Evolutionary conservation across 2,797 vertebrate genomes (phyloP).

Genomic region (Lerista edwardsae): DNA sequence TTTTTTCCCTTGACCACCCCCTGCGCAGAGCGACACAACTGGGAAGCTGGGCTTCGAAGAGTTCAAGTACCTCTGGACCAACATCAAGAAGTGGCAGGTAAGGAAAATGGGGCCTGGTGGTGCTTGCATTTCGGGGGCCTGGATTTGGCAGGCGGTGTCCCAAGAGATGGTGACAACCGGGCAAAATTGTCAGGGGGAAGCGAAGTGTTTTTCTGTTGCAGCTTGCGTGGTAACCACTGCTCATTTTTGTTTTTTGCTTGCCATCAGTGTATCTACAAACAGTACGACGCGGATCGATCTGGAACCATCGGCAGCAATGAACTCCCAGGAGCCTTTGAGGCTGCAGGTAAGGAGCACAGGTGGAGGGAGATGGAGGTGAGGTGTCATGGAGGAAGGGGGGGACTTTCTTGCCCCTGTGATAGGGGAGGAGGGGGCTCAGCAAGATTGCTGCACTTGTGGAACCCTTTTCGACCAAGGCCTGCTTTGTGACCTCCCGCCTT

Average conservation of each 20-base stretch:
- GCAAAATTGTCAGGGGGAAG: neutral
- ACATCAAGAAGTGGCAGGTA: constrained; percentile 93
- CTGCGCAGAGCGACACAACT: constrained; percentile 85
- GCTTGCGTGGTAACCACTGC: fast-evolving
- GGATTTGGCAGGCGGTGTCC: no score
- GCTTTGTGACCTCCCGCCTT: neutral
- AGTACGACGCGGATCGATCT: constrained; percentile 78
- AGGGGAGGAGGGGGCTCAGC: no score
- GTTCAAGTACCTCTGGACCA: constrained; percentile 91
- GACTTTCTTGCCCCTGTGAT: neutral
- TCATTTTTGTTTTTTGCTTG: neutral
- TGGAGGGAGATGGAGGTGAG: no score
- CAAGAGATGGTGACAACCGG: no score
- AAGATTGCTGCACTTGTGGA: neutral
- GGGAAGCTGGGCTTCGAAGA: constrained; percentile 91
- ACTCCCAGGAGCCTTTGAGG: constrained; percentile 81
- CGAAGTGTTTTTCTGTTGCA: neutral
- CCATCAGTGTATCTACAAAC: constrained; percentile 78
- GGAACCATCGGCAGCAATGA: constrained; percentile 81
- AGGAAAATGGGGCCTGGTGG: neutral
- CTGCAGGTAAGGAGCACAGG: constrained; percentile 80
- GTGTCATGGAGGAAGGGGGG: neutral
- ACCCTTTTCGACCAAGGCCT: no score
- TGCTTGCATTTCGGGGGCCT: no score
- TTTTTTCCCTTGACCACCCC: constrained; percentile 72